Conservation (phyloP, 2,113 vertebrate genomes). For the Sprattus sprattus region DNA sequence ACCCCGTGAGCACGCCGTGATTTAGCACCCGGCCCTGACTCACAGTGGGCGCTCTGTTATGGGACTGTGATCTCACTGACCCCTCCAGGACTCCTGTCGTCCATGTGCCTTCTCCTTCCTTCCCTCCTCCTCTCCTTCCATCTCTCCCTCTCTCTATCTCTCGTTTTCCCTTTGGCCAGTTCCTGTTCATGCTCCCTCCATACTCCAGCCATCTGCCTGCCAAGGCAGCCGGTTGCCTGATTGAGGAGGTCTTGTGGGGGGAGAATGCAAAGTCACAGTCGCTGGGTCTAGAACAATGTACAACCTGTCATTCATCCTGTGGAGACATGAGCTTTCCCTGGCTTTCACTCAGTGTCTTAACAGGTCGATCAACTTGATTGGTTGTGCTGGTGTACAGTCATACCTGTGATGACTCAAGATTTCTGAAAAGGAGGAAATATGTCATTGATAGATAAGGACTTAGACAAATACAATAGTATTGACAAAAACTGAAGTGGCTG, state of each 20-base stretch:
- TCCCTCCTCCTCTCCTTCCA: background rate
- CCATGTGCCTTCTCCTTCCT: background rate
- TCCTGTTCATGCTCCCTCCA: background rate
- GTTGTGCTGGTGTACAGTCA: background rate
- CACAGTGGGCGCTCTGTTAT: conserved; percentile 6
- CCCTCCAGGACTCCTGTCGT: background rate
- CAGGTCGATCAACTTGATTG: background rate
- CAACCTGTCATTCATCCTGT: background rate
- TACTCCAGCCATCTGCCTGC: background rate
- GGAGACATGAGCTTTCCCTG: background rate
- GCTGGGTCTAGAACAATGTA: background rate
- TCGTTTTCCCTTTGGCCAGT: background rate
- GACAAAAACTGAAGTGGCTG: background rate
- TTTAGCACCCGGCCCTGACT: conserved; percentile 10
- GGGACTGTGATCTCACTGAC: conserved; percentile 5
- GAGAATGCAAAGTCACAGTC: background rate
- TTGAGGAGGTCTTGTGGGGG: background rate
- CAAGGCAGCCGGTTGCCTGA: background rate
- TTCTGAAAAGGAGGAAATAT: background rate
- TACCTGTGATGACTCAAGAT: background rate
- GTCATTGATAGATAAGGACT: background rate
- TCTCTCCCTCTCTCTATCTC: background rate
- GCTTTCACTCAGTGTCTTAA: background rate
- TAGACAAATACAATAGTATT: background rate
- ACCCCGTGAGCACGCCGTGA: background rate